Percentiles rank a stretch among this genome's conserved stretches.
These are phyloP conservation scores for Branchipolynoe longqiensis DNA, from an alignment of 2,888 invertebrate genomes.

Conservation along the genomic window DNA sequence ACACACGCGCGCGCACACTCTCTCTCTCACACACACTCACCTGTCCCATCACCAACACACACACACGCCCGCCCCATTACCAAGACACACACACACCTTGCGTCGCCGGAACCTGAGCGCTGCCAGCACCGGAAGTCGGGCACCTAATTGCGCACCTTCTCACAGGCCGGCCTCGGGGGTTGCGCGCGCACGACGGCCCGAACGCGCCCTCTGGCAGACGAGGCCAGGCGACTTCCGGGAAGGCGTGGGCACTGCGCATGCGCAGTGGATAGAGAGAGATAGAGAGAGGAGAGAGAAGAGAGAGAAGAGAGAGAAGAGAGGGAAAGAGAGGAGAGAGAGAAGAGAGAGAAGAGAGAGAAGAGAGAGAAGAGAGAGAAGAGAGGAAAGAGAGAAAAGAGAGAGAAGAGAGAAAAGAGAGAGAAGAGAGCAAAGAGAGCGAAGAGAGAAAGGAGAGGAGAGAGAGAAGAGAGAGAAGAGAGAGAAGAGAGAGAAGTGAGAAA, in stretches of 20 bases:
- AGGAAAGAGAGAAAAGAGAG: not conserved
- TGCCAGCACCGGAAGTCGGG: not conserved
- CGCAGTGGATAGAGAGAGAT: not conserved
- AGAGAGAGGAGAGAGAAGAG: not conserved
- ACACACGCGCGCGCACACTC: no score
- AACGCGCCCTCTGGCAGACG: not conserved
- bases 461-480: not conserved
- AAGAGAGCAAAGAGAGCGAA: not conserved
- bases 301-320: not conserved
- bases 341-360: not conserved
- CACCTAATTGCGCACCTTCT: slow-evolving; percentile 27
- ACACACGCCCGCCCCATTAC: not conserved
- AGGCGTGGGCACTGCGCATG: not conserved
- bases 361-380: not conserved
- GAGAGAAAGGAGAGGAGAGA: not conserved
- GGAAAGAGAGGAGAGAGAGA: not conserved
- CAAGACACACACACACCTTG: no score
- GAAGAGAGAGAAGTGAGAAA: not conserved
- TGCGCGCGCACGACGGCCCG: not conserved
- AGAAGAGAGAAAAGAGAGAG: not conserved
- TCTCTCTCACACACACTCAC: no score
- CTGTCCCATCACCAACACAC: not conserved
- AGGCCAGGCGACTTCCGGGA: slow-evolving; percentile 14
- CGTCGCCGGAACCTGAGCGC: not conserved
- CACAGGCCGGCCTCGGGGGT: not conserved